Evolutionary conservation across 2,888 invertebrate species (phyloP).

Genomic region (Melitaea athalia): DNA sequence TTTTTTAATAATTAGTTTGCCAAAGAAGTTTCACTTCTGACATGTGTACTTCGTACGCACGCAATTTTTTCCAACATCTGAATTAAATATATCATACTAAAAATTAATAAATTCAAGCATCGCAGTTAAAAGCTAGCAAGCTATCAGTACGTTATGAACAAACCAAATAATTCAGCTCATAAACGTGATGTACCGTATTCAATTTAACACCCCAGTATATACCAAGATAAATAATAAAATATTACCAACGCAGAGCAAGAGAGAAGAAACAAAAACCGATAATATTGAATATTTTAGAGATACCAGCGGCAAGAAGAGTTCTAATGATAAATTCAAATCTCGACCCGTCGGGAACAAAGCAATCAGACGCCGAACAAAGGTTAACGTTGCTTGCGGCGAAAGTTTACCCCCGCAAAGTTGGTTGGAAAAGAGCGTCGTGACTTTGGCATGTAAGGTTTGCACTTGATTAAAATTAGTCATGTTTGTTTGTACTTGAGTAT

Average conservation of each 20-base stretch:
- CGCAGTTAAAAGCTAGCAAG: too few species aligned
- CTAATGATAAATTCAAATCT: constrained; percentile 75
- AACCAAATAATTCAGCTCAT: too few species aligned
- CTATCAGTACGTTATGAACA: too few species aligned
- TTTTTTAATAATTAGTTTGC: too few species aligned
- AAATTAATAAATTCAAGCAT: too few species aligned
- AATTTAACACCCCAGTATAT: constrained; percentile 15
- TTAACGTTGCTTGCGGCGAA: constrained; percentile 52
- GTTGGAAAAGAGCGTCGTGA: constrained; percentile 50
- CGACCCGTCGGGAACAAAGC: constrained; percentile 68
- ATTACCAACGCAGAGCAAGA: constrained; percentile 17
- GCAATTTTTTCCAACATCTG: too few species aligned
- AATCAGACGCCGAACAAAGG: constrained; percentile 75
- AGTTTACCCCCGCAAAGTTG: constrained; percentile 50
- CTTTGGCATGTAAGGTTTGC: constrained; percentile 46
- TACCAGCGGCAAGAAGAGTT: constrained; percentile 32
- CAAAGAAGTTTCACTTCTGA: too few species aligned
- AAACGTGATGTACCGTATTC: constrained; percentile 1
- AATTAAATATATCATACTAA: too few species aligned
- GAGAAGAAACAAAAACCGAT: constrained; percentile 51
- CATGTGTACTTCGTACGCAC: too few species aligned
- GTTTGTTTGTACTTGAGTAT: constrained; percentile 24
- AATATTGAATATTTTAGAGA: constrained; percentile 70
- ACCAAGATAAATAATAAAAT: constrained; percentile 26
- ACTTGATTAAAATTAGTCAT: constrained; percentile 45